phyloP scores from a whole-genome alignment of 2,797 vertebrate species.

The Crypturellus tataupa region DNA sequence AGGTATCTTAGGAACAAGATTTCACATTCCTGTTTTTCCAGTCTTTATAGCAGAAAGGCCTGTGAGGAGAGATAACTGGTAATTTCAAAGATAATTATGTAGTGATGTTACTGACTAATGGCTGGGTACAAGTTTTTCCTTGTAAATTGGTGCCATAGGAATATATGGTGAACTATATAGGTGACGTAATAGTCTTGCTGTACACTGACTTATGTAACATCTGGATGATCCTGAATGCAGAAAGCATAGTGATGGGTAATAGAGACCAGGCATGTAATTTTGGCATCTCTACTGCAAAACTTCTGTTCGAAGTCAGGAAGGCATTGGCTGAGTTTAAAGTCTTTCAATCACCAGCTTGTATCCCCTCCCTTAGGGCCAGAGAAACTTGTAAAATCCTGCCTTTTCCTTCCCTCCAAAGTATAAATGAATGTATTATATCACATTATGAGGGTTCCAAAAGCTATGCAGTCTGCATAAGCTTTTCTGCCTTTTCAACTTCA shows the following conservation, averaged over 20 bases:
- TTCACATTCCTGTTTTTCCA: neutral
- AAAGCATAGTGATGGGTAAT: neutral
- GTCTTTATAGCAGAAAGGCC: slow-evolving; percentile 13
- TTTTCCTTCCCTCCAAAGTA: neutral
- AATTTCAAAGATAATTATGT: slow-evolving; percentile 49
- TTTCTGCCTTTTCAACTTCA: neutral
- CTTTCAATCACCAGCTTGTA: neutral
- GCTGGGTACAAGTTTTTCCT: slow-evolving; percentile 19
- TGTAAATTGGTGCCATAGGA: slow-evolving; percentile 29
- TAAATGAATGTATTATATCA: neutral
- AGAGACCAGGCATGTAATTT: neutral
- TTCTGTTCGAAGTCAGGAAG: neutral
- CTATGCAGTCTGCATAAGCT: neutral
- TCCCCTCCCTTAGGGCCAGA: neutral
- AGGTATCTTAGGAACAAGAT: slow-evolving; percentile 21
- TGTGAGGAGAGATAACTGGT: slow-evolving; percentile 21
- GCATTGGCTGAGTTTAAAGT: neutral
- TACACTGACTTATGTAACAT: neutral
- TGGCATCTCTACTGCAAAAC: neutral
- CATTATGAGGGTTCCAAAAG: slow-evolving; percentile 12
- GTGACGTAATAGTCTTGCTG: neutral
- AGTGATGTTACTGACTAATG: slow-evolving; percentile 1
- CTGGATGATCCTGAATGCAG: neutral
- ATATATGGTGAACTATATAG: neutral
- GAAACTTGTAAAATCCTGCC: neutral